Evolutionary conservation across 2,797 vertebrate genomes (phyloP).

Genomic region (Eulemur albifrons): DNA sequence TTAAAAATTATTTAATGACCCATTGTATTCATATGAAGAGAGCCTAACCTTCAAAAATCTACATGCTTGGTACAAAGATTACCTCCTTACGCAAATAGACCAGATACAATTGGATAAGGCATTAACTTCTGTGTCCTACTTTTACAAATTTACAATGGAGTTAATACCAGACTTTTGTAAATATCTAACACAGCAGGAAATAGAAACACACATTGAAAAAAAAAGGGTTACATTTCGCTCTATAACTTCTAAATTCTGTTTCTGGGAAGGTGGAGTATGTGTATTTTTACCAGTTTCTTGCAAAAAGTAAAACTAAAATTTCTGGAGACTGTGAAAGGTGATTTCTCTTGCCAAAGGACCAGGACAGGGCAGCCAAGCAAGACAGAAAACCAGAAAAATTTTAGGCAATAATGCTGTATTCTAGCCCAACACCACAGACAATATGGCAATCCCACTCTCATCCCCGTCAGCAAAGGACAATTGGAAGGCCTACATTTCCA

Average conservation of each 20-base stretch:
- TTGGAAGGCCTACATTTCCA: not conserved
- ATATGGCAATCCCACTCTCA: accelerated
- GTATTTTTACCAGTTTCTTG: not conserved
- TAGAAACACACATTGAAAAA: not conserved
- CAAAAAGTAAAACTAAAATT: not conserved
- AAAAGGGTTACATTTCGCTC: not conserved
- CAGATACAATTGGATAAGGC: not conserved
- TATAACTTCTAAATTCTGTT: not conserved
- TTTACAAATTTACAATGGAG: not conserved
- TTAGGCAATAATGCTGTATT: not conserved
- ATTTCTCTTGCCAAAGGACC: not conserved
- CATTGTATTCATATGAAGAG: not conserved
- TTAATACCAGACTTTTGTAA: not conserved
- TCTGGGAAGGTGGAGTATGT: not conserved
- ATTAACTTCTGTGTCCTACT: not conserved
- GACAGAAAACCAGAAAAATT: not conserved
- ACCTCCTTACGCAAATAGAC: not conserved
- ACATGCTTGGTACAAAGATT: not conserved
- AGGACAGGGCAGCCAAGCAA: not conserved
- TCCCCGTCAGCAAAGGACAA: not conserved
- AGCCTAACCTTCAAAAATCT: not conserved
- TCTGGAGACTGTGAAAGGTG: not conserved
- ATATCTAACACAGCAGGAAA: not conserved
- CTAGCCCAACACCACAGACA: not conserved
- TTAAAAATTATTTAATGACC: not conserved